phyloP scores from a whole-genome alignment of 2,113 vertebrate species.

The Thamnaconus septentrionalis region DNA sequence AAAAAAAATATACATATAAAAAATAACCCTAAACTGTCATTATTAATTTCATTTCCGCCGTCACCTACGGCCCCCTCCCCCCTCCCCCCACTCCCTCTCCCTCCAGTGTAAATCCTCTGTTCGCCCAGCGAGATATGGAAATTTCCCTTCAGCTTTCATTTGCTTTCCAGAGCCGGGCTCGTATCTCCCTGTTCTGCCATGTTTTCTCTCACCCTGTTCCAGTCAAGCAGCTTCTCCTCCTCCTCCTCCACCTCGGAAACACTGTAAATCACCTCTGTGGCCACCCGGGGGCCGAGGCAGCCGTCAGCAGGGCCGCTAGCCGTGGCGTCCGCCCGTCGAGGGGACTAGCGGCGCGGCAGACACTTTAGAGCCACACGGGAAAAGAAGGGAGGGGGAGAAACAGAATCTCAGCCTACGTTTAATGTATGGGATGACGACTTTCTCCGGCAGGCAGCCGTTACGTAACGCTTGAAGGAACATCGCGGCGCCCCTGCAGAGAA shows the following conservation, averaged over 20 bases:
- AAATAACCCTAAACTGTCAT: neutral
- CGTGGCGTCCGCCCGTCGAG: neutral
- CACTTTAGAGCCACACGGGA: too few species aligned
- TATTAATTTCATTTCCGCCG: too few species aligned
- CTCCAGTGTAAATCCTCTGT: too few species aligned
- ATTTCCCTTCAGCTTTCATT: neutral
- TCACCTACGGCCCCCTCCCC: too few species aligned
- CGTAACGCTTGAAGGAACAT: slow-evolving; percentile 63
- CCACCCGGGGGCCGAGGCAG: neutral
- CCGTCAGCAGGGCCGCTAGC: neutral
- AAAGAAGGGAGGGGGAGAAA: too few species aligned
- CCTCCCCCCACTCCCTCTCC: too few species aligned
- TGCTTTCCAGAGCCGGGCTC: neutral
- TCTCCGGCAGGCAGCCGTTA: slow-evolving; percentile 57
- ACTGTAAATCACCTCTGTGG: neutral
- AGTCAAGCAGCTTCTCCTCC: neutral
- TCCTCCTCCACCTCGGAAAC: neutral
- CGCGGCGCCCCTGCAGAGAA: slow-evolving; percentile 47
- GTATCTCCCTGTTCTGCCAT: neutral
- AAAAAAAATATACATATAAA: neutral
- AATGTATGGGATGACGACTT: slow-evolving; percentile 15
- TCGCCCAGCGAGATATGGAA: too few species aligned
- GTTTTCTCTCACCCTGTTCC: neutral
- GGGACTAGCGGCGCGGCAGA: too few species aligned
- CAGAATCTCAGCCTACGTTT: too few species aligned